Conservation (phyloP, 2,888 invertebrate genomes). For the Nephrocerus scutellatus region DNA sequence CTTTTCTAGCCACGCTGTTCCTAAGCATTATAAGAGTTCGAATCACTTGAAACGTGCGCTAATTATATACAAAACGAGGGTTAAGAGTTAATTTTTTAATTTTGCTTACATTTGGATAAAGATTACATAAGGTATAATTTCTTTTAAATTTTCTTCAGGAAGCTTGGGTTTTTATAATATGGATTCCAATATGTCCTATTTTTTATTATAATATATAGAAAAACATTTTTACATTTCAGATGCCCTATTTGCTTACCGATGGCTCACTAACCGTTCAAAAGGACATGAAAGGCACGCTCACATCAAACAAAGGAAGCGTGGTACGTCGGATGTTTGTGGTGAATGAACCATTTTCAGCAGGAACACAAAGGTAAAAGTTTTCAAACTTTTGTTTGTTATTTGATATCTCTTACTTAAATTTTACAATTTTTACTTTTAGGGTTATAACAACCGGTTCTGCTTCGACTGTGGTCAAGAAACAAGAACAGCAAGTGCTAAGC, state of each 20-base stretch:
- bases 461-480: slow-evolving; percentile 45
- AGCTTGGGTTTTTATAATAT: too few species aligned
- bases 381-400: slow-evolving; percentile 24
- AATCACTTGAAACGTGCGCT: too few species aligned
- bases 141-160: too few species aligned
- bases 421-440: slow-evolving; percentile 31
- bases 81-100: too few species aligned
- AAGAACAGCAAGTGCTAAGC: slow-evolving; percentile 48
- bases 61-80: too few species aligned
- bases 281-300: slow-evolving; percentile 45
- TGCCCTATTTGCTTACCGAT: slow-evolving; percentile 48
- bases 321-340: slow-evolving; percentile 48
- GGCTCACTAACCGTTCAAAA: slow-evolving; percentile 47
- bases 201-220: too few species aligned
- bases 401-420: not conserved
- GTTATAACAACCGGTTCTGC: slow-evolving; percentile 45
- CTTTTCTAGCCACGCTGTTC: too few species aligned
- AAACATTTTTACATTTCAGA: slow-evolving; percentile 35
- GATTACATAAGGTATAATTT: too few species aligned
- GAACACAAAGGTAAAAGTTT: slow-evolving; percentile 41
- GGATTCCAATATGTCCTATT: too few species aligned
- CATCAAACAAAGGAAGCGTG: slow-evolving; percentile 44
- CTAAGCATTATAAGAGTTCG: too few species aligned
- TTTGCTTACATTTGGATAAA: too few species aligned
- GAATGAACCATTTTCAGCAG: slow-evolving; percentile 45